Conservation (phyloP, 1,140 invertebrate genomes). For the Drosophila tristis region DNA sequence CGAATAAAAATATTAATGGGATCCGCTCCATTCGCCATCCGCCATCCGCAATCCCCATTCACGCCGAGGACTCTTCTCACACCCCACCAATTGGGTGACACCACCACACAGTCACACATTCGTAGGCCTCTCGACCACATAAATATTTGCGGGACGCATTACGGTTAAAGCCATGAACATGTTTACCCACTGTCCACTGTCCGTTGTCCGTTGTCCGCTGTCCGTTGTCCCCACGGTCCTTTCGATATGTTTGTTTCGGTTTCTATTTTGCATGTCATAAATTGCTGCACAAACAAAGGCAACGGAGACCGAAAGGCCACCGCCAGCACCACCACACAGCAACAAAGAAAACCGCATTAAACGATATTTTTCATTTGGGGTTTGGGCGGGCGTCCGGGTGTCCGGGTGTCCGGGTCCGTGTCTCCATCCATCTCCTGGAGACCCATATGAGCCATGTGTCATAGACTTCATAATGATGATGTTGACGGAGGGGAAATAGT, state of each 20-base stretch:
- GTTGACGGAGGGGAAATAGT: constrained; percentile 47
- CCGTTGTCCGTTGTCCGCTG: constrained; percentile 8
- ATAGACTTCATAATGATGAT: constrained; percentile 55
- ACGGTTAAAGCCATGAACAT: constrained; percentile 33
- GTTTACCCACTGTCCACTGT: constrained; percentile 7
- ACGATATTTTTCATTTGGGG: constrained; percentile 42
- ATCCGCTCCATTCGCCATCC: constrained; percentile 13
- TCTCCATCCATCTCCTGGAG: no score
- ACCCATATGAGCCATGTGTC: constrained; percentile 35
- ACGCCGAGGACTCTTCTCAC: neutral
- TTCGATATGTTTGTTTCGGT: constrained; percentile 50
- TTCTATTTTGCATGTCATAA: constrained; percentile 62
- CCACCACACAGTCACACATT: constrained; percentile 1
- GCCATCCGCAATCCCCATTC: no score
- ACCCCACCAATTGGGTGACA: neutral
- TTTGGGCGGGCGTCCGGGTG: neutral
- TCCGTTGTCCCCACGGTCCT: constrained; percentile 42
- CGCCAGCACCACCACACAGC: neutral
- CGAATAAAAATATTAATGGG: constrained; percentile 63
- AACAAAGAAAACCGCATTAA: constrained; percentile 17
- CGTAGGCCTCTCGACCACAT: constrained; percentile 28
- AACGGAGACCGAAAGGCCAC: constrained; percentile 20
- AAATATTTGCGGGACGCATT: constrained; percentile 62
- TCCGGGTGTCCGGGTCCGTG: no score
- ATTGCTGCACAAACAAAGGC: constrained; percentile 65